Evolutionary conservation across 2,888 invertebrate genomes (phyloP), one percentile per base, ranked within the genome.

Genomic region (Perizoma flavofasciatum): DNA sequence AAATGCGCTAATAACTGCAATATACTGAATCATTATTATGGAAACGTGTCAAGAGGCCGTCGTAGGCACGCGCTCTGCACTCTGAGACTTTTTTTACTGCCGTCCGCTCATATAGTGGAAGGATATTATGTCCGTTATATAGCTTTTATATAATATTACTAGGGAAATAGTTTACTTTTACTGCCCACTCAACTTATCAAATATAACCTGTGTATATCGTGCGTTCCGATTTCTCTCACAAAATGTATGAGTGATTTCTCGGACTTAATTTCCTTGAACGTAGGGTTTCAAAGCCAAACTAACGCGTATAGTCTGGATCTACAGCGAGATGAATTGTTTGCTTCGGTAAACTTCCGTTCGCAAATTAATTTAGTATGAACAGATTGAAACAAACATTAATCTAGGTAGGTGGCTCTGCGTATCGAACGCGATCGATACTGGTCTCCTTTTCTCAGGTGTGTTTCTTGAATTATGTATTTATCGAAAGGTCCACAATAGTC

Each of bases 1-100:
- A 77, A 78, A 76, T 74, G 74, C 68, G 69, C 72, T 80, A 79
- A 80, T 82, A 80, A 80, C 75, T 73, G 76, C 78, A 79, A 81
- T 81, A 70, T 75, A 79, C 76, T 79, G 76, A 82, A 79, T 84
- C 76, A 79, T 81, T 73, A 86, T 84, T 82, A 83, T 78, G 81
- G 72, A 83, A 84, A 71, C 69, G 75, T 86, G 83, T 86, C 84
- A 85, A 85, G 83, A 71, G 81, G 67, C 67, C 71, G 80, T 75
- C 79, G 71, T 66, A 65, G 69, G 73, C 78, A 79, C 73, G 71
- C 73, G 70, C 71, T 65, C 70, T 58, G 55, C 59, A 65, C 67
- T 63, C 65, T 46, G 59, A 59, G 55, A 56, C 52, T 68, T 70
- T 67, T 70, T 69, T 72, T 70, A 59, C 67, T 55, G 61, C 46